These are phyloP conservation scores for Pristionchus japonicus DNA, from an alignment of 2,888 invertebrate species.

Conservation along the genomic window DNA sequence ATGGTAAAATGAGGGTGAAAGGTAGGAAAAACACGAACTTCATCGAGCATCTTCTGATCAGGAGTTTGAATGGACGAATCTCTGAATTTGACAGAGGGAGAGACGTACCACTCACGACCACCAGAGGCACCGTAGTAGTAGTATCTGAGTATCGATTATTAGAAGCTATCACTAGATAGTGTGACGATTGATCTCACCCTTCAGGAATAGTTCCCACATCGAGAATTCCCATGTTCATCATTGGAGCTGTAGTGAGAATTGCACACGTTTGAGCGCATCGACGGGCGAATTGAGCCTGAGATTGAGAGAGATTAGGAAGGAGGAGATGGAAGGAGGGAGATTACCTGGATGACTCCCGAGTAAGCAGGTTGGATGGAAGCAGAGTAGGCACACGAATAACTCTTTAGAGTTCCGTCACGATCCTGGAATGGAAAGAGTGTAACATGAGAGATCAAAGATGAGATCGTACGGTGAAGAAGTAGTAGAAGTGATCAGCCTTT, in stretches of 20 bases:
- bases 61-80: slow-evolving; percentile 68
- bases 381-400: slow-evolving; percentile 74
- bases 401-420: slow-evolving; percentile 74
- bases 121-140: slow-evolving; percentile 74
- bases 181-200: slow-evolving; percentile 40
- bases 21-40: slow-evolving; percentile 32
- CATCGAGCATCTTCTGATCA: slow-evolving; percentile 67
- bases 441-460: background rate
- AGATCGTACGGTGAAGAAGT: slow-evolving; percentile 71
- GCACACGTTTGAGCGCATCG: slow-evolving; percentile 74
- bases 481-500: slow-evolving; percentile 74
- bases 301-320: background rate
- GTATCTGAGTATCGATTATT: slow-evolving; percentile 55
- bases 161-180: background rate
- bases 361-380: slow-evolving; percentile 74
- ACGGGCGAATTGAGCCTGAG: slow-evolving; percentile 71
- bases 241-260: slow-evolving; percentile 74
- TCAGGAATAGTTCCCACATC: slow-evolving; percentile 70
- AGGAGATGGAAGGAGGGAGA: background rate
- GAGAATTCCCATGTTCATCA: slow-evolving; percentile 72
- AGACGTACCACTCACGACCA: slow-evolving; percentile 75
- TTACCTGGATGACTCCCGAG: slow-evolving; percentile 74
- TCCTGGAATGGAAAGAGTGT: background rate
- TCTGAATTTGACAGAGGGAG: slow-evolving; percentile 73
- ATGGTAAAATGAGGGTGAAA: background rate